Conservation (phyloP, 2,113 vertebrate genomes). For the Lanius collurio region DNA sequence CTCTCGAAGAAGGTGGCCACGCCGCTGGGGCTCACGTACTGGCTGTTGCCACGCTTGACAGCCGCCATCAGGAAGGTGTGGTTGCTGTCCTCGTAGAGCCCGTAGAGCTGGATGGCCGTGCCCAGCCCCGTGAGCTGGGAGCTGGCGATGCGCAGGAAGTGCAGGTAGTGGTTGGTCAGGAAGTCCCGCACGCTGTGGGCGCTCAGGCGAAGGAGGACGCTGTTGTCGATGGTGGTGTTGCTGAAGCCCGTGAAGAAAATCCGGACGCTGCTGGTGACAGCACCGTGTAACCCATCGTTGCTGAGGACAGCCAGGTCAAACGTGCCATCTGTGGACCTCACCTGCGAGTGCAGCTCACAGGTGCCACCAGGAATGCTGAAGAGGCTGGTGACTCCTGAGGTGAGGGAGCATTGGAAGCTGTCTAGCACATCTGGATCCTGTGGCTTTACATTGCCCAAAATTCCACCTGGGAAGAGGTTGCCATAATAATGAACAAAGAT, state of each 20-base stretch:
- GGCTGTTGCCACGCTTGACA: constrained; percentile 81
- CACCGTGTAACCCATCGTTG: constrained; percentile 84
- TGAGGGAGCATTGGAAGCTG: constrained; percentile 90
- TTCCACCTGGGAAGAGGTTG: constrained; percentile 90
- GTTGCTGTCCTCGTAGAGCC: constrained; percentile 86
- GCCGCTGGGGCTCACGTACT: constrained; percentile 91
- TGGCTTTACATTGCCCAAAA: constrained; percentile 87
- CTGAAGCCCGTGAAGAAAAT: constrained; percentile 86
- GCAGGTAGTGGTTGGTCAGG: constrained; percentile 91
- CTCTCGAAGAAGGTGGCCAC: constrained; percentile 97
- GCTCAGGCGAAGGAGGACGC: constrained; percentile 86
- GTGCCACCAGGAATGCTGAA: constrained; percentile 87
- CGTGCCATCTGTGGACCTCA: constrained; percentile 85
- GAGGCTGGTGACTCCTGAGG: constrained; percentile 84
- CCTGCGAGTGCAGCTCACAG: constrained; percentile 87
- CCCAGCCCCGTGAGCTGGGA: constrained; percentile 91
- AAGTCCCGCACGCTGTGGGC: constrained; percentile 82
- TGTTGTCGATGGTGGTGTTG: constrained; percentile 92
- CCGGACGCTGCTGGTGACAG: constrained; percentile 85
- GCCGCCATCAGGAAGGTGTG: constrained; percentile 91
- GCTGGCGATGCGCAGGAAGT: constrained; percentile 88
- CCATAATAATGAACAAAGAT: constrained; percentile 94
- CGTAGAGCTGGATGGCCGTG: constrained; percentile 87
- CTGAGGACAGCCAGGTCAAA: constrained; percentile 90
- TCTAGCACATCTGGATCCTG: constrained; percentile 93